Base-by-base conservation (phyloP, 2,888 invertebrate genomes). In the Tinea pellionella region DNA sequence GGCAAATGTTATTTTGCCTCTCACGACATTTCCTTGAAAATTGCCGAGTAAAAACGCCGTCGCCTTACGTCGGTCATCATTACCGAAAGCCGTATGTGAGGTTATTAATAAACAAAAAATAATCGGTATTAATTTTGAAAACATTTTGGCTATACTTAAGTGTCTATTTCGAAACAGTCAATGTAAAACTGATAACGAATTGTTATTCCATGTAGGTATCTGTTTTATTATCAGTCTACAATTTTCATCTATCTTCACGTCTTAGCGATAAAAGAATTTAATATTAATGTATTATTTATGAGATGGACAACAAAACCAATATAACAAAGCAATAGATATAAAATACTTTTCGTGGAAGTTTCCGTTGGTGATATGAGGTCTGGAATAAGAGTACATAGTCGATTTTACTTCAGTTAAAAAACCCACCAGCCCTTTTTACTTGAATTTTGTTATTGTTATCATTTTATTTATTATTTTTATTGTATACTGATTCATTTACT, bases 21-120 rank as follows among this genome's bases (percentile, higher is more conserved):
- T 16, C n/a, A 64, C 77, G n/a, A 88, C 64, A 24, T 67, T 68
- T 9, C 88, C 88, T 16, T 47, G n/a, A 0, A 29, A 30, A n/a
- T 12, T 7, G 41, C 58, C 41, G 8, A 18, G 19, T n/a, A 41
- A 16, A 16, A 12, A 30, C 7, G 58, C 15, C 13, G 37, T 19
- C 16, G n/a, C 41, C 1, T n/a, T 12, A 4, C 41, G 7, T 11
- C 8, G 37, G 2, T 58, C 58, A 7, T 19, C 15, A 58, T 30
- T 12, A 12, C 56, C 56, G 32, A 29, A 9, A 2, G 47, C 47
- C 47, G 13, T 2, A 15, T 13, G 13, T 47, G 13, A 8, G 15
- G 47, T 16, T 13, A 16, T n/a, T n/a, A 47, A 15, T 4, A 47
- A 2, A 47, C 47, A 6, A 47, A 47, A 4, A 13, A 15, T n/a